A percentile compares a stretch with the other conserved stretches of the same genome.
Conservation (phyloP, 2,888 invertebrate species). For the Macaria notata region DNA sequence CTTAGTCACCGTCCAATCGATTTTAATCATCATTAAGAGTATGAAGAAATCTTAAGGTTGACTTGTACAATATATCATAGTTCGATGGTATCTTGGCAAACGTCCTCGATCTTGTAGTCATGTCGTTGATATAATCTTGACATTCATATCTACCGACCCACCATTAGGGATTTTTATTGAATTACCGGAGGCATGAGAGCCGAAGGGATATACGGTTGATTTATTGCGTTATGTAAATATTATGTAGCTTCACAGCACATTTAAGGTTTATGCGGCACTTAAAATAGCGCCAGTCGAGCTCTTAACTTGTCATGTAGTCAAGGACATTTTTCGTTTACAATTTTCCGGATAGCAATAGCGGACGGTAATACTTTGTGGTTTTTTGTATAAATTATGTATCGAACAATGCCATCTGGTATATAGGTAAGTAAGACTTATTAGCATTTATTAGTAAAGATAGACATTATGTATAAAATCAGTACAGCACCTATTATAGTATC, state of each 20-base stretch:
- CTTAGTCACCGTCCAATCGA: too few relatives aligned
- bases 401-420: too few relatives aligned
- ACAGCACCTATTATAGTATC: too few relatives aligned
- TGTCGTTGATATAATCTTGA: slow-evolving; percentile 12
- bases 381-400: too few relatives aligned
- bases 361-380: too few relatives aligned
- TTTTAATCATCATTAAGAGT: too few relatives aligned
- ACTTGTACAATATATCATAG: slow-evolving; percentile 1
- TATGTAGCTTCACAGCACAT: slow-evolving; percentile 45
- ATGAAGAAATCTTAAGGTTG: too few relatives aligned
- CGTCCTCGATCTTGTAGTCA: slow-evolving; percentile 10
- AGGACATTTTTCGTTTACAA: too few relatives aligned
- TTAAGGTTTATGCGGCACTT: slow-evolving; percentile 34
- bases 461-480: too few relatives aligned
- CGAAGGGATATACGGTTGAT: slow-evolving; percentile 29
- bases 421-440: too few relatives aligned
- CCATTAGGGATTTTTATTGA: slow-evolving; percentile 30
- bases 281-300: slow-evolving; percentile 10
- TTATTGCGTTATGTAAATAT: slow-evolving; percentile 46
- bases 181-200: slow-evolving; percentile 28
- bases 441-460: too few relatives aligned
- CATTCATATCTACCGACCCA: slow-evolving; percentile 15
- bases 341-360: too few relatives aligned
- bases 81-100: slow-evolving; percentile 14
- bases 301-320: neutral